Conservation (phyloP, 2,888 invertebrate species). For the Piscicola geometra region DNA sequence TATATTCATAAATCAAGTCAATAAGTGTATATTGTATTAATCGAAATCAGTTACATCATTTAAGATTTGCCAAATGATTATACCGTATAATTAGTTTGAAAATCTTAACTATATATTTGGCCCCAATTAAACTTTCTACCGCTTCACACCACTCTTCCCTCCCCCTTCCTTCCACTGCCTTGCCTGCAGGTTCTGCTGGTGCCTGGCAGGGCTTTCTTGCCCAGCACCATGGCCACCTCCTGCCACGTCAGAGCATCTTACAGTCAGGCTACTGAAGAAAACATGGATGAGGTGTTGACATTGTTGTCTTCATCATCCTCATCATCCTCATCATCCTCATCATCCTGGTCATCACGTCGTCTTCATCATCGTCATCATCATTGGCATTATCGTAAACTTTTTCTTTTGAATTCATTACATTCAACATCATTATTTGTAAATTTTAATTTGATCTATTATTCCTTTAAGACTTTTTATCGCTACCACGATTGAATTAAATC, state of each 20-base stretch:
- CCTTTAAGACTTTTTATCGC: too few relatives aligned
- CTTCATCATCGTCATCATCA: background rate
- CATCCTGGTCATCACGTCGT: too few relatives aligned
- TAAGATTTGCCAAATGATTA: too few relatives aligned
- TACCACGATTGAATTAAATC: too few relatives aligned
- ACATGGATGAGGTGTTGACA: conserved; percentile 63
- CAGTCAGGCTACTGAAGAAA: conserved; percentile 64
- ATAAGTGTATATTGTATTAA: too few relatives aligned
- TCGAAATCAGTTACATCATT: too few relatives aligned
- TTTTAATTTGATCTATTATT: background rate
- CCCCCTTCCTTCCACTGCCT: too few relatives aligned
- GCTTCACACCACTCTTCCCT: background rate
- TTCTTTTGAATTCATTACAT: too few relatives aligned
- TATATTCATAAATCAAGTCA: too few relatives aligned
- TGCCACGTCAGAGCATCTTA: conserved; percentile 69
- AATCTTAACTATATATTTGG: background rate
- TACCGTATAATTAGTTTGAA: too few relatives aligned
- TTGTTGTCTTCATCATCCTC: background rate
- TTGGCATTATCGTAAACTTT: background rate
- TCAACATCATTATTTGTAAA: too few relatives aligned
- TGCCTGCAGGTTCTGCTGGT: conserved; percentile 43
- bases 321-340: background rate
- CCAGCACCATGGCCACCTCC: conserved; percentile 63
- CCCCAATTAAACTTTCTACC: background rate
- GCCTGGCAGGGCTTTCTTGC: conserved; percentile 71